phyloP scores from a whole-genome alignment of 2,113 vertebrate genomes.

The Corvus moneduloides region DNA sequence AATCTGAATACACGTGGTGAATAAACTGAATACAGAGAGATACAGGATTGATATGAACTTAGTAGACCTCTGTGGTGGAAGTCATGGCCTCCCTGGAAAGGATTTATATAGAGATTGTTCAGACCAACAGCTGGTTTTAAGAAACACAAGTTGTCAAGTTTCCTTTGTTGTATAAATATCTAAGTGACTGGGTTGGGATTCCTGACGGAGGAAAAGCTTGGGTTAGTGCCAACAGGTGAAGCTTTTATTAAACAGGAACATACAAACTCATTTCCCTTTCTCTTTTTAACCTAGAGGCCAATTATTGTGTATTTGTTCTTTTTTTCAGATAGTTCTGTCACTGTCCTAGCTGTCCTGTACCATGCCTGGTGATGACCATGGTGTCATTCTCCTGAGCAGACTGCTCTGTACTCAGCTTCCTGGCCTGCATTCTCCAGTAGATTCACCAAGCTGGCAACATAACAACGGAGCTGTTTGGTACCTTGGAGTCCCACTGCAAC shows the following conservation, averaged over 20 bases:
- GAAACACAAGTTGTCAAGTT: background rate
- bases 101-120: background rate
- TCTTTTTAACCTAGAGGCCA: background rate
- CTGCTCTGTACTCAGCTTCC: background rate
- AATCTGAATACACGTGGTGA: rapidly evolving
- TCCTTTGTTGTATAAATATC: background rate
- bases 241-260: background rate
- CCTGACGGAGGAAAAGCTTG: background rate
- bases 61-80: background rate
- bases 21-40: background rate
- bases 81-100: background rate
- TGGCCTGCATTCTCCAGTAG: background rate
- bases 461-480: background rate
- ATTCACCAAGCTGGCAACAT: background rate
- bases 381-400: background rate
- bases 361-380: rapidly evolving
- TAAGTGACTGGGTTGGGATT: background rate
- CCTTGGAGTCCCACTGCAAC: background rate
- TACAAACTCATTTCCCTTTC: background rate
- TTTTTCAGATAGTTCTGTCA: background rate
- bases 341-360: background rate
- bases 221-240: background rate
- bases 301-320: background rate
- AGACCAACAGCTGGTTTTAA: background rate
- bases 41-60: background rate